A percentile compares a stretch with the other conserved stretches of the same genome.
These are phyloP conservation scores for Hylia prasina DNA, from an alignment of 2,113 vertebrate species.

Conservation along the genomic window DNA sequence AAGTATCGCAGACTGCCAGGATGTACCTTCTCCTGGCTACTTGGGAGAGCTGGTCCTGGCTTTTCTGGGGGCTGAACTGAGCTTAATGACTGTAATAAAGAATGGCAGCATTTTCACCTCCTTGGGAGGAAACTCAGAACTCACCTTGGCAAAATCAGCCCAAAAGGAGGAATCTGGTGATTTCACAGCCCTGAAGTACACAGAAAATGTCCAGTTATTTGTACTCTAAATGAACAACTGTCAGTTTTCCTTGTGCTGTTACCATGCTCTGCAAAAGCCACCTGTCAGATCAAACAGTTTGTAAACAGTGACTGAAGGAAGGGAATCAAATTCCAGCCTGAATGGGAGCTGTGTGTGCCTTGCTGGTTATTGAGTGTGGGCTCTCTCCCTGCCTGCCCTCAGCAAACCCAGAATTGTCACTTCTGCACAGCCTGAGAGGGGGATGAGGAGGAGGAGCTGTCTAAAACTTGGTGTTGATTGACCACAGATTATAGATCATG, in stretches of 20 bases:
- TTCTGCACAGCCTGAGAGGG: not conserved
- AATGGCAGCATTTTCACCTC: not conserved
- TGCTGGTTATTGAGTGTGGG: not conserved
- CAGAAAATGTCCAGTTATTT: not conserved
- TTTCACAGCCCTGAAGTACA: not conserved
- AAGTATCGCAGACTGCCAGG: not conserved
- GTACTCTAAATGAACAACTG: not conserved
- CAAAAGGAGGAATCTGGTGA: not conserved
- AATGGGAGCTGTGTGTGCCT: not conserved
- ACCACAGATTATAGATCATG: not conserved
- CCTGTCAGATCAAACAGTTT: not conserved
- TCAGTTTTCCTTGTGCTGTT: not conserved
- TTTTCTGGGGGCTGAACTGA: not conserved
- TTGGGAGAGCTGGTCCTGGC: not conserved
- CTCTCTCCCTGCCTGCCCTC: not conserved
- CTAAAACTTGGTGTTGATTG: not conserved
- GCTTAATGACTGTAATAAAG: rapidly evolving
- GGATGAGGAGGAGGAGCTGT: not conserved
- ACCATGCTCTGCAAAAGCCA: not conserved
- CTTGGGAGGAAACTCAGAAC: not conserved
- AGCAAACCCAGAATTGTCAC: not conserved
- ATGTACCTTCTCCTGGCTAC: not conserved
- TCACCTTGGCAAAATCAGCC: not conserved
- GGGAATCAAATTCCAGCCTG: not conserved
- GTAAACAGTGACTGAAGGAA: not conserved